Evolutionary conservation across 2,888 invertebrate species (phyloP).

Genomic region (Sthenelais limicola): DNA sequence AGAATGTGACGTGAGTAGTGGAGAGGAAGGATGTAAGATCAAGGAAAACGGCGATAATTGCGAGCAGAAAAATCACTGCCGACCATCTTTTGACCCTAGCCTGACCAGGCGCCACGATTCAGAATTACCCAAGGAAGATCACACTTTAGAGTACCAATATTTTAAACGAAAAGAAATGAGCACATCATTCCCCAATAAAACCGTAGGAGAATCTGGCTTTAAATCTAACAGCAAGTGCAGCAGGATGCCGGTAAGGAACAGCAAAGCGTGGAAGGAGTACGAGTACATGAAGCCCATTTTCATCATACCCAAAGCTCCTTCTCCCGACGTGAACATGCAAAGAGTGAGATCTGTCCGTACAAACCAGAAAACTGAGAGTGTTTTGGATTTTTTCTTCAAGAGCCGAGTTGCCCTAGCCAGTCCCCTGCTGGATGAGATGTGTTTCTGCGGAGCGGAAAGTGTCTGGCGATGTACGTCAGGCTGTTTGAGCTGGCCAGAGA

Average conservation of each 20-base stretch:
- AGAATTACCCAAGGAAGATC: too few relatives aligned
- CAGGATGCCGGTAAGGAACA: neutral
- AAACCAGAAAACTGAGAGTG: constrained; percentile 32
- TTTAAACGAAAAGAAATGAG: too few relatives aligned
- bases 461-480: constrained; percentile 24
- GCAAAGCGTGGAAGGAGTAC: constrained; percentile 29
- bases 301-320: constrained; percentile 21
- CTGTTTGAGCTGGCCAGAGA: constrained; percentile 34
- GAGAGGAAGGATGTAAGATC: too few relatives aligned
- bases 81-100: too few relatives aligned
- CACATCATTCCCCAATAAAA: too few relatives aligned
- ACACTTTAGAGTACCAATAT: too few relatives aligned
- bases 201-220: too few relatives aligned
- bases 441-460: constrained; percentile 29
- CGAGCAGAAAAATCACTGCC: too few relatives aligned
- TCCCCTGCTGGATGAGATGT: constrained; percentile 17
- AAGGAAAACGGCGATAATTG: too few relatives aligned
- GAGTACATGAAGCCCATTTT: constrained; percentile 29
- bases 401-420: constrained; percentile 26
- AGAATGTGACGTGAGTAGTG: neutral
- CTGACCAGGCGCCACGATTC: too few relatives aligned
- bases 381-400: constrained; percentile 32
- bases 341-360: constrained; percentile 16
- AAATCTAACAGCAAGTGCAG: neutral
- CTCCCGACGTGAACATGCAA: neutral